These are phyloP conservation scores for Abramis brama DNA, from an alignment of 2,113 vertebrate species.

Conservation along the genomic window DNA sequence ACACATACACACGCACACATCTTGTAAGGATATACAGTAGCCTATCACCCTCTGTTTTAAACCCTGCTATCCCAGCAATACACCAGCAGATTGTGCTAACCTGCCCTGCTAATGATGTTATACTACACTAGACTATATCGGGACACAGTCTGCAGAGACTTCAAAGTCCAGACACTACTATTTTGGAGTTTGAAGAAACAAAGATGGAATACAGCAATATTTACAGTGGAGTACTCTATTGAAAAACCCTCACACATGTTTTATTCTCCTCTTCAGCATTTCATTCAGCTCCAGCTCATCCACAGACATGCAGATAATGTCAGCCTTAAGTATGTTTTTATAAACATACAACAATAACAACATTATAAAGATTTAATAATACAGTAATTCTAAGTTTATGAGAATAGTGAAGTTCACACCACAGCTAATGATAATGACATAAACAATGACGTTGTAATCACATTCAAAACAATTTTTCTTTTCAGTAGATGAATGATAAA, in stretches of 20 bases:
- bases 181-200: background rate
- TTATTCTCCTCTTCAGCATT: background rate
- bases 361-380: background rate
- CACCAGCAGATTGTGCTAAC: slow-evolving; percentile 27
- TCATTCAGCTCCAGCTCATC: background rate
- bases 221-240: background rate
- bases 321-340: background rate
- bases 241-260: too few relatives aligned
- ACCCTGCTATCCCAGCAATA: slow-evolving; percentile 11
- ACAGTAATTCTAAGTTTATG: too few relatives aligned
- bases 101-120: slow-evolving; percentile 2
- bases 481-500: background rate
- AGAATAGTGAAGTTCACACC: background rate
- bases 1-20: background rate
- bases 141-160: background rate
- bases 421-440: background rate
- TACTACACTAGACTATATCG: background rate
- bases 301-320: background rate
- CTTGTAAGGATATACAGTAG: slow-evolving; percentile 3
- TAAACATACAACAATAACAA: too few relatives aligned
- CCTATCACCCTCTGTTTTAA: background rate
- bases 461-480: background rate
- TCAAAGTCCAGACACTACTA: background rate
- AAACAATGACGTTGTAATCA: background rate
- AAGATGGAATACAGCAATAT: background rate